Evolutionary conservation across 2,888 invertebrate genomes (phyloP), one percentile per base, ranked within the genome.

Genomic region (Dicycla oo): DNA sequence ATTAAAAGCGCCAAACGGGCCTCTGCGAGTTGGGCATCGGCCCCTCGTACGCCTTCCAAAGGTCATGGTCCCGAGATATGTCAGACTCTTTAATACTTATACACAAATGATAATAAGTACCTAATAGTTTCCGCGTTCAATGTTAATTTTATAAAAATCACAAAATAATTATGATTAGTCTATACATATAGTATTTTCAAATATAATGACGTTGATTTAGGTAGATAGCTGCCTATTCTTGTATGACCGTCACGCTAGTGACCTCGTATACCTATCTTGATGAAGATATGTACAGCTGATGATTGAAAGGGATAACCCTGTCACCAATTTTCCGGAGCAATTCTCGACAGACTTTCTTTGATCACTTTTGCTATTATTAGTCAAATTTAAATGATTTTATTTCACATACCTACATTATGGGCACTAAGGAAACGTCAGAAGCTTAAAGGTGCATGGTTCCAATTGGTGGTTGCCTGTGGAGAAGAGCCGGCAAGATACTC

Each of bases 201-300:
- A 34, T 20, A 45, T 5, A 45, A 45, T 45, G 7, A 18, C 20
- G 65, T 43, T 18, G n/a, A 43, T 26, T 26, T 15, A n/a, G 40
- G 47, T 49, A 49, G 40, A 62, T 49, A 49, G 23, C 30, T 45
- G 23, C 15, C 10, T 56, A 43, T 43, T 45, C 30, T 60, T 26
- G 61, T 43, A 51, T 78, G 71, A 56, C 78, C 47, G 60, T 49
- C 70, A 70, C 60, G 66, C 45, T 45, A 20, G 18, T 73, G 66
- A 51, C 26, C 23, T 3, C 23, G 43, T 54, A n/a, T n/a, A 11
- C 49, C n/a, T 45, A 60, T 45, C 26, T 51, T 23, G 60, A 47
- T 30, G 26, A 54, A 30, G 51, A 10, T 30, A 53, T 1, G n/a
- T n/a, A n/a, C n/a, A 5, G 10, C 10, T 38, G 38, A 20, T 43